Conservation (phyloP, 2,113 vertebrate species). For the Passer domesticus region DNA sequence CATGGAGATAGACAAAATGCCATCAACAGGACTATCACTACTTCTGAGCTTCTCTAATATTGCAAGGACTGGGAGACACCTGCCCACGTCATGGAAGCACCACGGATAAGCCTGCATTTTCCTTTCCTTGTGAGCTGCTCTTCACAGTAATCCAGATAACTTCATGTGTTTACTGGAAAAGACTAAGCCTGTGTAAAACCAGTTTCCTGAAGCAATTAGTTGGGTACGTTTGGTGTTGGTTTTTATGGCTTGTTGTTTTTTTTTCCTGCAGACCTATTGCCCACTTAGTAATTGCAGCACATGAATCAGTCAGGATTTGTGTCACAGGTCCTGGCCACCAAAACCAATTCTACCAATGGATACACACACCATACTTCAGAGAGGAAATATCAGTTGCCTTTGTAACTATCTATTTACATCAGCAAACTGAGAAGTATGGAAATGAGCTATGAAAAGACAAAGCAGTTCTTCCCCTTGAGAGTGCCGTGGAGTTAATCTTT, state of each 20-base stretch:
- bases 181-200: constrained; percentile 40
- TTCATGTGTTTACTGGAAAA: constrained; percentile 36
- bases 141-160: constrained; percentile 48
- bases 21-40: constrained; percentile 39
- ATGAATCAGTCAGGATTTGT: constrained; percentile 45
- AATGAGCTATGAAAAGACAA: background rate
- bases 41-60: constrained; percentile 31
- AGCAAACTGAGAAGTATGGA: background rate
- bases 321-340: constrained; percentile 24
- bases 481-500: background rate
- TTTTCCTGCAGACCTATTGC: background rate
- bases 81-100: constrained; percentile 59
- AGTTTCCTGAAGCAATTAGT: constrained; percentile 60
- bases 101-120: constrained; percentile 27
- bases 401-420: background rate
- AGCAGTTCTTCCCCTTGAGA: background rate
- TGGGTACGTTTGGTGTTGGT: background rate
- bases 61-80: constrained; percentile 30
- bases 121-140: constrained; percentile 26
- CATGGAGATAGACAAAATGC: constrained; percentile 68
- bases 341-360: background rate
- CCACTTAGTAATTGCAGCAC: constrained; percentile 38
- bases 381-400: background rate
- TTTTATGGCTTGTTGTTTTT: background rate
- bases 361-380: background rate